A percentile compares a stretch with the other conserved stretches of the same genome.
phyloP scores from a whole-genome alignment of 2,888 invertebrate genomes.

The Icerya purchasi region DNA sequence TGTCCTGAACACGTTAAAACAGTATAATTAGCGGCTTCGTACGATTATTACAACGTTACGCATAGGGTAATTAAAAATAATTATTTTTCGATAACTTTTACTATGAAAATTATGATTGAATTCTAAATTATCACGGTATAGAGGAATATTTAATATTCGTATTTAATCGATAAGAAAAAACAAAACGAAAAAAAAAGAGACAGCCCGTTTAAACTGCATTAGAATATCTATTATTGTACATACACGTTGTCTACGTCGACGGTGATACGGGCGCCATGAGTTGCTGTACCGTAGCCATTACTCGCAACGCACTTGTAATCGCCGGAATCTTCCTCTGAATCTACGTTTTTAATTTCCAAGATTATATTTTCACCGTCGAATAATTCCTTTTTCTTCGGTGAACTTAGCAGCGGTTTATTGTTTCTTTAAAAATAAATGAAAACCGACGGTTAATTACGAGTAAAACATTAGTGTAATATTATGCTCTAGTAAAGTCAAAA shows the following conservation, averaged over 20 bases:
- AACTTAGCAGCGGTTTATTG: conserved; percentile 54
- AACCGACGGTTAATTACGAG: conserved; percentile 1
- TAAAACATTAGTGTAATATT: not conserved
- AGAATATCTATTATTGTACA: no score
- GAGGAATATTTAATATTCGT: no score
- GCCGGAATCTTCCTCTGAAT: conserved; percentile 70
- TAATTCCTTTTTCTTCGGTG: conserved; percentile 48
- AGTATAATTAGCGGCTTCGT: not conserved
- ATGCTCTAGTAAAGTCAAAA: not conserved
- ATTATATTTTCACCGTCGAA: conserved; percentile 70
- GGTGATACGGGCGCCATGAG: conserved; percentile 65
- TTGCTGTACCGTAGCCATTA: conserved; percentile 70
- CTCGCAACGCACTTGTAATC: conserved; percentile 81
- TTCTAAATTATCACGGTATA: no score
- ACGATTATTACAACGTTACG: not conserved
- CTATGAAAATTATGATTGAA: no score
- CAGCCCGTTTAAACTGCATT: no score
- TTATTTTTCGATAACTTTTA: not conserved
- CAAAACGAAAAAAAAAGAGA: no score
- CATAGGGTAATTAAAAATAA: not conserved
- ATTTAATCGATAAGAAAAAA: no score
- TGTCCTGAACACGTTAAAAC: conserved; percentile 24
- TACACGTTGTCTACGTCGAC: conserved; percentile 63
- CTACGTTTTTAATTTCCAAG: conserved; percentile 52
- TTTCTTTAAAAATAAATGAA: conserved; percentile 31